Conservation (phyloP, 2,113 vertebrate genomes). For the Chamaea fasciata region DNA sequence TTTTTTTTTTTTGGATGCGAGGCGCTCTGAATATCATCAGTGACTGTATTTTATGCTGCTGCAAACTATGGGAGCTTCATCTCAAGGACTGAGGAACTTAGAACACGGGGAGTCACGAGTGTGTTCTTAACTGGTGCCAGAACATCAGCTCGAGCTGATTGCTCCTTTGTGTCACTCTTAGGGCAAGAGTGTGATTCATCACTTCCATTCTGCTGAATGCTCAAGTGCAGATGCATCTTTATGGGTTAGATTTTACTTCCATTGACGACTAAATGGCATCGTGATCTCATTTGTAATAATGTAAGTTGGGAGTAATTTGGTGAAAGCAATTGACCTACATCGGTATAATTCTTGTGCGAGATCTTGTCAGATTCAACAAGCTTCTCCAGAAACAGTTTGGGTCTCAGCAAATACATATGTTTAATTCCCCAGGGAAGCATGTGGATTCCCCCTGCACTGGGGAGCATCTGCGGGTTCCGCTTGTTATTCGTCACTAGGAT, state of each 20-base stretch:
- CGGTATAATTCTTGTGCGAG: background rate
- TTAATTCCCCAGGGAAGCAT: background rate
- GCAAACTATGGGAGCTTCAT: background rate
- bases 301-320: background rate
- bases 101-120: background rate
- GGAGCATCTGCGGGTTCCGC: background rate
- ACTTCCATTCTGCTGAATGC: background rate
- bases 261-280: background rate
- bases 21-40: background rate
- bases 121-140: background rate
- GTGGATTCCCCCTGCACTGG: background rate
- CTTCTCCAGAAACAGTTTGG: background rate
- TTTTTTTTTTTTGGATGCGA: background rate
- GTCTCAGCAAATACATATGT: background rate
- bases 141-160: constrained; percentile 25
- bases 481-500: background rate
- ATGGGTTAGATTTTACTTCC: background rate
- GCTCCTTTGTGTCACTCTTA: constrained; percentile 28
- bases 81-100: background rate
- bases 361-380: background rate
- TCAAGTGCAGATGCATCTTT: background rate
- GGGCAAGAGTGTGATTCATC: constrained; percentile 41
- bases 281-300: background rate
- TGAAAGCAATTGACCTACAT: background rate
- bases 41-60: background rate